Base-by-base conservation (phyloP, 2,797 vertebrate genomes). In the Melanotaenia pygmaea region DNA sequence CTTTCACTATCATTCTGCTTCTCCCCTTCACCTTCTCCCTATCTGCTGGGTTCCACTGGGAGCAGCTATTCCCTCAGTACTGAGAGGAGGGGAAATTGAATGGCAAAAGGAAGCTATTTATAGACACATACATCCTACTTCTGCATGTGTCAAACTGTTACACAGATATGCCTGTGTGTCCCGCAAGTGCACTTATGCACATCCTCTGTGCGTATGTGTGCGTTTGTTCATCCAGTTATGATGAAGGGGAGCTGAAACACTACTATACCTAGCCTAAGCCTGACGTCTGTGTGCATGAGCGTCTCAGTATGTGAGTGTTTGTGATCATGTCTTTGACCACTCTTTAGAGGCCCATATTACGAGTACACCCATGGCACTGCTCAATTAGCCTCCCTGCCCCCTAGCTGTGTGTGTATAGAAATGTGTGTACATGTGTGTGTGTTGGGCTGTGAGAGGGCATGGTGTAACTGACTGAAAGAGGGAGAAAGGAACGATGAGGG, bases 321-420 rank as follows among this genome's bases (percentile, higher is more conserved):
- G 10, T 1, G 50, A 61, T 24, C 43, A 30, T 79, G 35, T 61
- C 59, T 83, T 74, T 72, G 73, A 75, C 73, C 43, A 37, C 69
- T 72, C 67, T 64, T 71, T 56, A 67, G 65, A 62, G 30, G 22
- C 80, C 79, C 72, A 85, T 82, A 82, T 86, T 72, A 85, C 75
- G n/a, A 80, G 70, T 89, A 80, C 77, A 80, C 83, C 80, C 79
- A 74, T 76, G 50, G 66, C 81, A 67, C 72, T 60, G 71, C 84
- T 89, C 83, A 91, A 89, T 92, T 91, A 93, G 86, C 87, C 80
- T 80, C 40, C 40, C 34, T 73, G 74, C 63, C 83, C 76, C 64
- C 56, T 11, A 68, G 65, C 59, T 63, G 40, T 26, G 37, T 61
- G 59, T 45, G 32, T 14, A 26, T 35, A 28, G 2, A 38, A 38